Percentiles rank a stretch among this genome's conserved stretches.
Evolutionary conservation across 2,888 invertebrate genomes (phyloP).

Genomic region (Junonia oenone): DNA sequence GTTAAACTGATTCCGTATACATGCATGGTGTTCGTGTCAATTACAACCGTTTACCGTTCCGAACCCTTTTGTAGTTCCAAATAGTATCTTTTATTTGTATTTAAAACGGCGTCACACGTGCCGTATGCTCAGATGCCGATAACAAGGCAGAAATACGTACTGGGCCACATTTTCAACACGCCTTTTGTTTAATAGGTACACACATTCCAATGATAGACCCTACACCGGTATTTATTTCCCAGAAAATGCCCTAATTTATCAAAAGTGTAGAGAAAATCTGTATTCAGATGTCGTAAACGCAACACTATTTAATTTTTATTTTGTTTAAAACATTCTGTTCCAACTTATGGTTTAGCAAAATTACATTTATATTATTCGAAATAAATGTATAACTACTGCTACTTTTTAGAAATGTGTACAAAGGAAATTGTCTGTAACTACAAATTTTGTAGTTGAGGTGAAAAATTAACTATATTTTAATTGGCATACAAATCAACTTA

Average conservation of each 20-base stretch:
- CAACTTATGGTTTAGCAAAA: no score
- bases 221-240: conserved; percentile 21
- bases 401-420: no score
- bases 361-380: no score
- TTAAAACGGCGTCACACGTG: conserved; percentile 31
- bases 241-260: conserved; percentile 23
- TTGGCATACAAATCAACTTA: conserved; percentile 49
- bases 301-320: neutral
- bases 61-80: conserved; percentile 26
- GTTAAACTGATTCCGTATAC: conserved; percentile 15
- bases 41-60: conserved; percentile 26
- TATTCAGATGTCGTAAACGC: conserved; percentile 7
- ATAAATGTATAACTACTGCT: no score
- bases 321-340: neutral
- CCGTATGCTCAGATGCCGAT: conserved; percentile 29
- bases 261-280: conserved; percentile 14
- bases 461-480: neutral
- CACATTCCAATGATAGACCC: conserved; percentile 25
- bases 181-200: conserved; percentile 29
- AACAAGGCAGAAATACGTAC: conserved; percentile 29
- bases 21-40: conserved; percentile 28
- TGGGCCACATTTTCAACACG: conserved; percentile 29
- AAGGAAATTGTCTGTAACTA: no score
- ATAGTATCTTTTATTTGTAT: conserved; percentile 31
- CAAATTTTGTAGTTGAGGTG: neutral